Evolutionary conservation across 2,113 vertebrate species (phyloP).

Genomic region (Lepisosteus osseus): DNA sequence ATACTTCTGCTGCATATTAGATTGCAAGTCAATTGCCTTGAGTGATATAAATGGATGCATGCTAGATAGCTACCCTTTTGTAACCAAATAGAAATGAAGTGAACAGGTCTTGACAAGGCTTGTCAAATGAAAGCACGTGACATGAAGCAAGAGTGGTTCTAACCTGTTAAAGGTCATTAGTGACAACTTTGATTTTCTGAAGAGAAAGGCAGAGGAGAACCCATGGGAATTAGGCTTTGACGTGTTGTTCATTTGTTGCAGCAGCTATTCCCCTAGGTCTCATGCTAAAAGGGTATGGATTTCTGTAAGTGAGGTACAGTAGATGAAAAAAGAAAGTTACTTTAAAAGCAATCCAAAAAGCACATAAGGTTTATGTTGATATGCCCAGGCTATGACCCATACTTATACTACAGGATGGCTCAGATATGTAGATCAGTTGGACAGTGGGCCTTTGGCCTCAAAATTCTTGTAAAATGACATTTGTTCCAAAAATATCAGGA

Average conservation of each 20-base stretch:
- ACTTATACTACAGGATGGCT: no score
- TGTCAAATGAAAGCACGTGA: not conserved
- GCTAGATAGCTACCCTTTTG: not conserved
- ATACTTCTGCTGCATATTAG: not conserved
- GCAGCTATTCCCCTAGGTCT: not conserved
- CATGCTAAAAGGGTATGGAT: not conserved
- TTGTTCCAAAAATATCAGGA: no score
- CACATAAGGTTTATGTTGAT: no score
- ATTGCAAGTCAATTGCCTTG: not conserved
- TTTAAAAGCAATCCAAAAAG: no score
- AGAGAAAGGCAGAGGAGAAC: not conserved
- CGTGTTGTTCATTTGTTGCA: not conserved
- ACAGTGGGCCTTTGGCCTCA: no score
- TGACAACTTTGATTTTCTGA: conserved; percentile 1
- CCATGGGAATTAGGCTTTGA: not conserved
- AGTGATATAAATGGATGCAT: not conserved
- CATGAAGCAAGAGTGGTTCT: not conserved
- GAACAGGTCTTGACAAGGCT: not conserved
- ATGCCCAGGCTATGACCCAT: no score
- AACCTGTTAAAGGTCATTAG: conserved; percentile 2
- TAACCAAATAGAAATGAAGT: not conserved
- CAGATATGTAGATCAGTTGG: no score
- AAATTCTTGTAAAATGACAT: no score
- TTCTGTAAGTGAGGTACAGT: no score
- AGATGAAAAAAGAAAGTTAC: no score